Conservation (phyloP, 2,888 invertebrate species). For the Apamea epomidion region DNA sequence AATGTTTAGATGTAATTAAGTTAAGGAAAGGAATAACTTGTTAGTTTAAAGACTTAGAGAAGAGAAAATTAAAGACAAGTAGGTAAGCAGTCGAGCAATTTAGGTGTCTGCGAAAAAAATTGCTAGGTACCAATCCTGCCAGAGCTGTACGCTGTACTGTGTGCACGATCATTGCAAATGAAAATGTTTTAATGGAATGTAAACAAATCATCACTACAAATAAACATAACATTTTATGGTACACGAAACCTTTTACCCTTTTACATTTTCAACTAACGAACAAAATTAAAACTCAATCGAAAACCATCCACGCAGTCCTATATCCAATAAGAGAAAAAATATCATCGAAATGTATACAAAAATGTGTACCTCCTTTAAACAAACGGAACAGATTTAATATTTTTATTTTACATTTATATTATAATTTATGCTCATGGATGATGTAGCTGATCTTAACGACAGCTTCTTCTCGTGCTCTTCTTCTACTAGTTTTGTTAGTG, state of each 20-base stretch:
- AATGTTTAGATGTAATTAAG: too few species aligned
- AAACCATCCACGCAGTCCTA: conserved; percentile 20
- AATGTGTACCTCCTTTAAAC: conserved; percentile 40
- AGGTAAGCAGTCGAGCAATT: background rate
- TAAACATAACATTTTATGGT: background rate
- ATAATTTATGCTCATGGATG: too few species aligned
- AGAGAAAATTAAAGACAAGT: background rate
- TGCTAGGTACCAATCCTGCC: background rate
- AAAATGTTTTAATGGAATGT: background rate
- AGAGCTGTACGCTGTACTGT: background rate
- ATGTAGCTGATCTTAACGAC: too few species aligned
- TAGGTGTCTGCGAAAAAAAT: background rate
- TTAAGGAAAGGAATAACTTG: background rate
- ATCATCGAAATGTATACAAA: conserved; percentile 46
- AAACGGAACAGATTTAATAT: conserved; percentile 31
- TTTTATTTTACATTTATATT: too few species aligned
- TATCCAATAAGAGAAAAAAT: conserved; percentile 41
- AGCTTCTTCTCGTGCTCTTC: too few species aligned
- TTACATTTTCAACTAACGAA: conserved; percentile 19
- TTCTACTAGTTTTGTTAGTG: too few species aligned
- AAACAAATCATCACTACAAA: background rate
- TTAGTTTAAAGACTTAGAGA: background rate
- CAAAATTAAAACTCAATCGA: conserved; percentile 18
- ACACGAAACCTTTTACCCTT: conserved; percentile 5
- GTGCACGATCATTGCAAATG: background rate